These are phyloP conservation scores for Ectemnius cavifrons DNA, from an alignment of 2,888 invertebrate species.

Conservation along the genomic window DNA sequence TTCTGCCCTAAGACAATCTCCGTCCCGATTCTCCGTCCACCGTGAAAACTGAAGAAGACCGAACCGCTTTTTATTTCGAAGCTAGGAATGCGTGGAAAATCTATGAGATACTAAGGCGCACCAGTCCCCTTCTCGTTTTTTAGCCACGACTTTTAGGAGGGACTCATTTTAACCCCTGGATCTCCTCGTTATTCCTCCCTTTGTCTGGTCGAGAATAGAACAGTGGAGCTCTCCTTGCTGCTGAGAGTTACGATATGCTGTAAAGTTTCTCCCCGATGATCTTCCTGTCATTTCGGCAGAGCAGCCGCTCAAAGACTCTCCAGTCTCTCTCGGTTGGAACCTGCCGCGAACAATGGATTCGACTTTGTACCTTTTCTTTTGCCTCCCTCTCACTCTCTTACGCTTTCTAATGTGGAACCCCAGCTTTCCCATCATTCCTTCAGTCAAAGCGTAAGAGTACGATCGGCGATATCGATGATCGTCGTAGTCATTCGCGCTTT, in stretches of 20 bases:
- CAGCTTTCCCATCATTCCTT: conserved; percentile 23
- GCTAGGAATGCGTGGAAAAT: conserved; percentile 14
- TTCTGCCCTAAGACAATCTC: no score
- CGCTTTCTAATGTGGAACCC: conserved; percentile 4
- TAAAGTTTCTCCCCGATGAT: no score
- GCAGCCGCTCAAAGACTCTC: no score
- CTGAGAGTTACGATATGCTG: no score
- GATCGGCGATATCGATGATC: no score
- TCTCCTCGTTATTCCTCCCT: conserved; percentile 4
- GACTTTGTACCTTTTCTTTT: not conserved
- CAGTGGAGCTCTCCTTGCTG: no score
- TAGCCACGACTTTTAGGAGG: not conserved
- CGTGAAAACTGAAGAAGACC: not conserved
- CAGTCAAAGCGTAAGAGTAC: no score
- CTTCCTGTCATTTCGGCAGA: conserved; percentile 8
- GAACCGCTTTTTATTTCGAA: not conserved
- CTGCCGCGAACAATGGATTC: no score
- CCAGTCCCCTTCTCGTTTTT: no score
- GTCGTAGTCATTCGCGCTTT: no score
- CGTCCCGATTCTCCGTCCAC: no score
- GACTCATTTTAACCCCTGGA: not conserved
- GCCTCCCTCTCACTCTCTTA: not conserved
- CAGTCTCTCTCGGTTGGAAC: no score
- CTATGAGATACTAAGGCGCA: not conserved
- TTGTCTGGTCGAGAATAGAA: not conserved